Evolutionary conservation across 2,888 invertebrate genomes (phyloP), one percentile per base, ranked within the genome.

Genomic region (Macrophya alboannulata): DNA sequence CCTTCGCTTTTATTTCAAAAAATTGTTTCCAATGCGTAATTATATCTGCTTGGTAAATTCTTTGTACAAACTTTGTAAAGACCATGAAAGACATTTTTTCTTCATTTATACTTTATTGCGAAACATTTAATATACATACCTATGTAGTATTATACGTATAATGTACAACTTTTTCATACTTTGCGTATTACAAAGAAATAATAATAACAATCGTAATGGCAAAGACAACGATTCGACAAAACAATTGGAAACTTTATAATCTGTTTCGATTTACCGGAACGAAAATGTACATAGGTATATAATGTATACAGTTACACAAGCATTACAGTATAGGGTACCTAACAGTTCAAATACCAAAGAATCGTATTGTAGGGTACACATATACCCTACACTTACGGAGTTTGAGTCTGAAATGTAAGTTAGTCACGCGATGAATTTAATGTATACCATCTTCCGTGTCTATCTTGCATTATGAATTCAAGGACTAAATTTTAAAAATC

Each of bases 371-470:
- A 25, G 74, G 21, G 74, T 5, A 74, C n/a, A 74, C 43, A 45
- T 15, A 74, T 9, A 31, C n/a, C 8, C 17, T 71, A 71, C 37
- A 45, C 9, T 43, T 45, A 43, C 8, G 43, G 40, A 74, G 21
- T 74, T 74, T 25, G 45, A 74, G 4, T 45, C 21, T 74, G 21
- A 21, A 45, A 74, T 45, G 45, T 9, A 74, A 43, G 74, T 43
- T 74, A 74, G 74, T 74, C 74, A 74, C 74, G 74, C 45, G 45
- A 74, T 74, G 45, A 43, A 68, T 68, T 68, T 37, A 37, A 68
- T 37, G 37, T 68, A 68, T 68, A 68, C 37, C 68, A 68, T 68
- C 68, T 68, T 37, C 68, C 37, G 68, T 68, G 37, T 45, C 72
- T 45, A 45, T 21, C 25, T 21, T 74, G 4, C 43, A 45, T 43